Percentiles rank a stretch among this genome's conserved stretches.
These are phyloP conservation scores for Drosophila rubida DNA, from an alignment of 2,888 invertebrate genomes.

Conservation along the genomic window DNA sequence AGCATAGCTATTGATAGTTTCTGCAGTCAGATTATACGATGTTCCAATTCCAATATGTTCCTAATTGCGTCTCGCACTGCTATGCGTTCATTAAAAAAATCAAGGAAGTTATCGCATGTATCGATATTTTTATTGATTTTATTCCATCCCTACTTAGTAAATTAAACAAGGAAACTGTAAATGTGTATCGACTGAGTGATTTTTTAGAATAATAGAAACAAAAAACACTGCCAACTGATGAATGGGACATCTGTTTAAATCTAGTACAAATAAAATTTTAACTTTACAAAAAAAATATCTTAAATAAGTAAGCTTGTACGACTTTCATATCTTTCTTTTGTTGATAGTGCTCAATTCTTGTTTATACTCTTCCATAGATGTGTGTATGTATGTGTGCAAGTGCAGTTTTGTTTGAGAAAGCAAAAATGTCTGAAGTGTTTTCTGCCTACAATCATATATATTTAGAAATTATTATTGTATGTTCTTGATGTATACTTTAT, in stretches of 20 bases:
- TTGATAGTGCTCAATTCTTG: constrained; percentile 17
- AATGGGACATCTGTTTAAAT: constrained; percentile 33
- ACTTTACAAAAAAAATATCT: constrained; percentile 25
- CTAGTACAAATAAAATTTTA: constrained; percentile 37
- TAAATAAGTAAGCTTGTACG: constrained; percentile 16
- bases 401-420: background rate
- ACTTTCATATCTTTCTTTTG: constrained; percentile 3
- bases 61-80: background rate
- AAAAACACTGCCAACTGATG: constrained; percentile 43
- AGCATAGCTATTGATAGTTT: too few relatives aligned
- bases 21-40: background rate
- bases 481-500: background rate
- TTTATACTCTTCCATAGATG: constrained; percentile 11
- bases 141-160: constrained; percentile 45
- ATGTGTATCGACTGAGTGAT: constrained; percentile 44
- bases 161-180: constrained; percentile 41
- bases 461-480: background rate
- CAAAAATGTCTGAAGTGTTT: background rate
- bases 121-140: constrained; percentile 42
- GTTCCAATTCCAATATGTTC: constrained; percentile 21
- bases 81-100: background rate
- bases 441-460: background rate
- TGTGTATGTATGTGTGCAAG: background rate
- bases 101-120: constrained; percentile 1
- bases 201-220: constrained; percentile 35